These are phyloP conservation scores for Macquaria australasica DNA, from an alignment of 2,113 vertebrate species.

Conservation along the genomic window DNA sequence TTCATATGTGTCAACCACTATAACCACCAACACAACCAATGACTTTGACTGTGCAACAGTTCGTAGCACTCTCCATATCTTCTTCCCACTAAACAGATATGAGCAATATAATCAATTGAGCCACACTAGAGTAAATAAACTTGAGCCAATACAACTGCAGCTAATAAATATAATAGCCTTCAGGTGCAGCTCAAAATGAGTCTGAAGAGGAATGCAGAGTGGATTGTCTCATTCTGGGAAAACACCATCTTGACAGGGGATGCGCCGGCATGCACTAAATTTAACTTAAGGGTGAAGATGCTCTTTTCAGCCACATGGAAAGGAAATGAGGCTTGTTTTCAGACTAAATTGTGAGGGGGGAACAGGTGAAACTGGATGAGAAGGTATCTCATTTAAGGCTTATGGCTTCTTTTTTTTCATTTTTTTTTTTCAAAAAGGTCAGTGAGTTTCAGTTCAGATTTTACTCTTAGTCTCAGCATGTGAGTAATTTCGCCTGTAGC, in stretches of 20 bases:
- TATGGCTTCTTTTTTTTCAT: background rate
- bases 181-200: slow-evolving; percentile 36
- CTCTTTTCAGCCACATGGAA: slow-evolving; percentile 15
- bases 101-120: slow-evolving; percentile 39
- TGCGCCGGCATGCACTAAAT: slow-evolving; percentile 18
- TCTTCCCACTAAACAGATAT: slow-evolving; percentile 30
- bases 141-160: slow-evolving; percentile 36
- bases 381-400: slow-evolving; percentile 13
- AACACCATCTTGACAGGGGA: slow-evolving; percentile 16
- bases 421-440: slow-evolving; percentile 31
- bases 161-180: slow-evolving; percentile 56
- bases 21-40: slow-evolving; percentile 14
- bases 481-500: slow-evolving; percentile 55
- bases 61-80: background rate
- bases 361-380: background rate
- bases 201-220: slow-evolving; percentile 37
- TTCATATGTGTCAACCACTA: background rate
- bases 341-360: background rate
- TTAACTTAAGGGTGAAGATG: slow-evolving; percentile 5
- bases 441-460: slow-evolving; percentile 46
- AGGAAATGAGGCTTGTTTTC: slow-evolving; percentile 5
- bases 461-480: slow-evolving; percentile 23
- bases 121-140: slow-evolving; percentile 62
- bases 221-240: slow-evolving; percentile 37
- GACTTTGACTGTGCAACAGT: background rate